These are phyloP conservation scores for Hydriomena furcata DNA, from an alignment of 2,888 invertebrate species.

Conservation along the genomic window DNA sequence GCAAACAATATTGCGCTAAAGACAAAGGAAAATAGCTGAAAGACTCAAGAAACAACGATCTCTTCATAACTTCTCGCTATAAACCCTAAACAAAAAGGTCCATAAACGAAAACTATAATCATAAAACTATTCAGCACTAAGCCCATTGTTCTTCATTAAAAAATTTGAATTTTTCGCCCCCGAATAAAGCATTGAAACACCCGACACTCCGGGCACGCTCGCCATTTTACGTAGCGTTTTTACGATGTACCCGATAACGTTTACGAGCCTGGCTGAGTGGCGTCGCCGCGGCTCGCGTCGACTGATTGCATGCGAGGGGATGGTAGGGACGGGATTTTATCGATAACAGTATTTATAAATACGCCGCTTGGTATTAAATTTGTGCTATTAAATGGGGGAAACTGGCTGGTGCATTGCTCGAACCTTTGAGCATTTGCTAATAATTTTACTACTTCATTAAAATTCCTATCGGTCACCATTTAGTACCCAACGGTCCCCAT, in stretches of 20 bases:
- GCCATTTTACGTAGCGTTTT: slow-evolving; percentile 78
- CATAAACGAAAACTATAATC: too few relatives aligned
- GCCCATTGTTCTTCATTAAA: slow-evolving; percentile 22
- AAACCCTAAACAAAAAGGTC: too few relatives aligned
- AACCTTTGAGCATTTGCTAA: too few relatives aligned
- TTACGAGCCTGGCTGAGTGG: slow-evolving; percentile 80
- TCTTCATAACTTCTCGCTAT: too few relatives aligned
- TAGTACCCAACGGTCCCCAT: too few relatives aligned
- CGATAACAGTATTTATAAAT: slow-evolving; percentile 19
- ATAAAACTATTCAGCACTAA: slow-evolving; percentile 20
- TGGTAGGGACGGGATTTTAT: slow-evolving; percentile 29
- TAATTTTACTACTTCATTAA: too few relatives aligned
- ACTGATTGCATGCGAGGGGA: slow-evolving; percentile 74
- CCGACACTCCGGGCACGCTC: slow-evolving; percentile 53
- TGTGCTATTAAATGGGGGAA: not conserved
- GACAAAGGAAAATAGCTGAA: too few relatives aligned
- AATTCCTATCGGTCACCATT: too few relatives aligned
- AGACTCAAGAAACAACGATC: too few relatives aligned
- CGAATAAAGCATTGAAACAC: slow-evolving; percentile 30
- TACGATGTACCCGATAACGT: slow-evolving; percentile 81
- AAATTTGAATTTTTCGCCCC: slow-evolving; percentile 30
- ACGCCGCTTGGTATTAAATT: slow-evolving; percentile 3
- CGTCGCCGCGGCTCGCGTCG: slow-evolving; percentile 76
- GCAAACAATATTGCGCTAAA: too few relatives aligned
- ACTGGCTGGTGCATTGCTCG: too few relatives aligned